Evolutionary conservation across 2,888 invertebrate species (phyloP).

Genomic region (Acleris cristana): DNA sequence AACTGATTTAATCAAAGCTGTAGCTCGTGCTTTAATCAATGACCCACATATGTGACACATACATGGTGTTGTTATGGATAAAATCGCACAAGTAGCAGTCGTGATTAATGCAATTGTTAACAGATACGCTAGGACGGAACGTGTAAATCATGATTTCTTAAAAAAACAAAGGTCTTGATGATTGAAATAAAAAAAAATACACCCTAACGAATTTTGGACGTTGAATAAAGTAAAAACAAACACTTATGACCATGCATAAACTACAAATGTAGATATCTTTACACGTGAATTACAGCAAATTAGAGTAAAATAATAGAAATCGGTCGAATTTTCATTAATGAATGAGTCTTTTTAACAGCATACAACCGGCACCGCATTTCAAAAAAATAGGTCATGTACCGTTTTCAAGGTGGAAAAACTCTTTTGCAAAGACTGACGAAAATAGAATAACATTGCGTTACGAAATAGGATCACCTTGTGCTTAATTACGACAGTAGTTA

Average conservation of each 20-base stretch:
- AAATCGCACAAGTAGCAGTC: neutral
- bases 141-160: neutral
- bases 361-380: slow-evolving; percentile 39
- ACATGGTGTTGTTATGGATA: slow-evolving; percentile 15
- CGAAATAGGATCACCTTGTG: slow-evolving; percentile 59
- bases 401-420: slow-evolving; percentile 54
- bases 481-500: slow-evolving; percentile 60
- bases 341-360: slow-evolving; percentile 23
- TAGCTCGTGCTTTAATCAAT: slow-evolving; percentile 19
- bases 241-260: too few relatives aligned
- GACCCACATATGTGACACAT: slow-evolving; percentile 22
- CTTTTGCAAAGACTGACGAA: slow-evolving; percentile 54
- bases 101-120: slow-evolving; percentile 18
- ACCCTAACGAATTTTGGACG: too few relatives aligned
- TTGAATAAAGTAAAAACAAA: too few relatives aligned
- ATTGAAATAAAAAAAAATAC: too few relatives aligned
- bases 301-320: neutral
- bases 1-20: slow-evolving; percentile 10
- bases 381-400: slow-evolving; percentile 60
- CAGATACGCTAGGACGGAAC: neutral
- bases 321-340: neutral
- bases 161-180: too few relatives aligned
- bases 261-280: neutral
- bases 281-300: neutral
- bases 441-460: slow-evolving; percentile 49